Conservation (phyloP, 2,888 invertebrate genomes). For the Drosophila bunnanda region DNA sequence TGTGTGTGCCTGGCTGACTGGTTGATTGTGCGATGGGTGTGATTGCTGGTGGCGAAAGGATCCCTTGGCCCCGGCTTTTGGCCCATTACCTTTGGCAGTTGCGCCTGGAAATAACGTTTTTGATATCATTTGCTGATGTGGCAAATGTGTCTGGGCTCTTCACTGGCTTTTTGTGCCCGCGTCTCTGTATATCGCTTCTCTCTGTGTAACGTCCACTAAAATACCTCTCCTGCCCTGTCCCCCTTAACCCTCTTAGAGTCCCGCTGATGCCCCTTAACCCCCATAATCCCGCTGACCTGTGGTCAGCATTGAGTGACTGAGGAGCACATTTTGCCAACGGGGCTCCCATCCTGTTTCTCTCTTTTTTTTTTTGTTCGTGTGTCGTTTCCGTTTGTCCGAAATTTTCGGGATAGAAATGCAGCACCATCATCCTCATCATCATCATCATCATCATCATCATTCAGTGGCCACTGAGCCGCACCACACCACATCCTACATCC, state of each 20-base stretch:
- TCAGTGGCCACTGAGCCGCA: slow-evolving; percentile 27
- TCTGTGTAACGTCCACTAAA: slow-evolving; percentile 13
- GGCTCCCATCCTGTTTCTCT: slow-evolving; percentile 2
- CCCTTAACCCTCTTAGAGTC: neutral
- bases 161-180: slow-evolving; percentile 12
- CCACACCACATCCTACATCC: slow-evolving; percentile 6
- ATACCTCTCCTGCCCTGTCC: neutral
- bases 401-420: slow-evolving; percentile 50
- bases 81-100: slow-evolving; percentile 62
- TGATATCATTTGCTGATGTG: slow-evolving; percentile 81
- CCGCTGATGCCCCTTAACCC: slow-evolving; percentile 14
- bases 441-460: slow-evolving; percentile 7
- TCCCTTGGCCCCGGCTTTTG: slow-evolving; percentile 20
- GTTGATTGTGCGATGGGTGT: slow-evolving; percentile 15
- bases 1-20: slow-evolving; percentile 7
- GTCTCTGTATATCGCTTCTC: slow-evolving; percentile 21
- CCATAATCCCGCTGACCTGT: slow-evolving; percentile 37
- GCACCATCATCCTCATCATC: slow-evolving; percentile 5
- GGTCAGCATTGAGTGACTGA: slow-evolving; percentile 41
- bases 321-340: slow-evolving; percentile 14
- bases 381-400: slow-evolving; percentile 56
- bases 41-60: slow-evolving; percentile 15
- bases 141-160: slow-evolving; percentile 67
- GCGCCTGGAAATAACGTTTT: slow-evolving; percentile 77
- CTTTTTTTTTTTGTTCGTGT: slow-evolving; percentile 12